Evolutionary conservation across 2,888 invertebrate genomes (phyloP), one percentile per base, ranked within the genome.

Genomic region (Cyaniris semiargus): DNA sequence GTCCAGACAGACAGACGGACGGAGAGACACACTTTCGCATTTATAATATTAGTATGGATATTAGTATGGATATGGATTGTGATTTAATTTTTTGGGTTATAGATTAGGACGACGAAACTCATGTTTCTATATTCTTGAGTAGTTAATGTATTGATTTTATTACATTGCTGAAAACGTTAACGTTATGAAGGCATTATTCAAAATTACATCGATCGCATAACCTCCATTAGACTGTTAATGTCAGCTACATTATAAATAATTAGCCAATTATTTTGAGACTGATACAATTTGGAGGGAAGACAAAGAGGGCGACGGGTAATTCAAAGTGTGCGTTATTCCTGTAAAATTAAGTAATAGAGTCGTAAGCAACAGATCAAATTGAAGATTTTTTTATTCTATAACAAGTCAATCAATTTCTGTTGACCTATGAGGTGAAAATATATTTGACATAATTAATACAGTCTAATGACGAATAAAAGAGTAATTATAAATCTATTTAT

Each of bases 171-270:
- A 60, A 10, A 77, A 79, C 76, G 78, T 79, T 79, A 77, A 76
- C 56, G 76, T 80, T 79, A 77, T 78, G 76, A 79, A 77, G 74
- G 78, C 77, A 78, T 80, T 79, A 79, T 66, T 66, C 66, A 66
- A 66, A 66, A 66, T 66, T 66, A 66, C 18, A 66, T 66, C 66
- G 23, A 66, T 66, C 66, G 66, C 27, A 66, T 27, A 31, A 66
- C 66, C 66, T 31, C 66, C 66, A 66, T 66, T 66, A 66, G 27
- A 6, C 66, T 66, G 31, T 66, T 66, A 66, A 66, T 66, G 27
- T 66, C 66, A 66, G 66, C 66, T 66, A 66, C 66, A 66, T 66
- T 66, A 66, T 66, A 66, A 66, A 66, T 66, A 66, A 66, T 66
- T 66, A 66, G 66, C 27, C 66, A 66, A 66, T 66, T 18, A 66